Evolutionary conservation across 2,797 vertebrate genomes (phyloP), one percentile per base, ranked within the genome.

Genomic region (Lagocephalus sceleratus): DNA sequence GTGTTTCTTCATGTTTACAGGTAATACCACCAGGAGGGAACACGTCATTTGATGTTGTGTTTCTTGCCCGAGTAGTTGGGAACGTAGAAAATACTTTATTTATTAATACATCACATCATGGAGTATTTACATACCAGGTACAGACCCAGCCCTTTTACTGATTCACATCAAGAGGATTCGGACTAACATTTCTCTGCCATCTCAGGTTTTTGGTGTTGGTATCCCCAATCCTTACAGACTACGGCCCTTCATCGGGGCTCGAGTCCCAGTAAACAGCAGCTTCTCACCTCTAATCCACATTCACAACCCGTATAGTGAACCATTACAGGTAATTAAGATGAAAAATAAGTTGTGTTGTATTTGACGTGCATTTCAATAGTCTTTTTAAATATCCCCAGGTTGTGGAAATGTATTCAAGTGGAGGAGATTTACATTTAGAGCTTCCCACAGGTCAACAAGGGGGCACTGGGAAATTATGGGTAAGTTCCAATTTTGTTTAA

Each of bases 41-140:
- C 88, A 99, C 97, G 0, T 99, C 97, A 12, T 99, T 99, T 51
- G 96, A 99, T 90, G 95, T 98, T 6, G 96, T 99, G 85, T 99
- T 99, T 90, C 95, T 99, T 0, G 95, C 95, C 72, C 93, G 97
- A 91, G 94, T 97, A 81, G 95, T 99, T 82, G 97, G 97, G 78
- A 99, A 98, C 83, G 95, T 99, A 92, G 96, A 99, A 92, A 99
- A 99, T 88, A 98, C 97, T 85, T 98, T 99, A 97, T 99, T 99
- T 99, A 99, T 99, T 95, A 99, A 99, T 75, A 99, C 96, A 66
- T 98, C 96, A 68, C 94, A 96, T 91, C 97, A 99, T 84, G 97
- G 96, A 85, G 92, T 98, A 86, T 99, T 99, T 93, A 97, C 97
- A 86, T 99, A 98, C 90, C 97, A 99, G 97, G 97, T 99, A 94